Base-by-base conservation (phyloP, 1,140 invertebrate genomes). In the Zaprionus ghesquierei region DNA sequence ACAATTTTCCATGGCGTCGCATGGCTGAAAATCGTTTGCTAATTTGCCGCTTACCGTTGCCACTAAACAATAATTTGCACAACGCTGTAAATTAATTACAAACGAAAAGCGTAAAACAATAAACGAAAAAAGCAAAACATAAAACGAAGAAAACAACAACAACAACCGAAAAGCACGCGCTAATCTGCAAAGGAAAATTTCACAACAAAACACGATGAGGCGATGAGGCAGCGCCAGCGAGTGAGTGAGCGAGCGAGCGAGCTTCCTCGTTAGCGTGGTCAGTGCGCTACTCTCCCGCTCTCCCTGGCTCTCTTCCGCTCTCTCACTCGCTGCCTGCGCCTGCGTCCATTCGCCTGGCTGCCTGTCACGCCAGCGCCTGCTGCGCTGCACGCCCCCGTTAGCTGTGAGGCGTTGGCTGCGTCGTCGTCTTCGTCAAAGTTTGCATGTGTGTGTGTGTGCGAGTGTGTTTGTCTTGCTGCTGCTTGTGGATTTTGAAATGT, bases 401-500 rank as follows among this genome's bases (percentile, higher is more conserved):
- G 41, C 41, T 46, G 41, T 10, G 8, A 46, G 15, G 41, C 41
- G 15, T 22, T 46, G 20, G 15, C 41, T 44, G 41, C 15, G 15
- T 44, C 15, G 15, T 15, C 12, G 9, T 20, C 41, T 46, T 3
- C 18, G 18, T 41, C n/a, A 33, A 33, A 12, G 31, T 44, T 22
- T 23, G 49, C 5, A 3, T 13, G 23, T 29, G n/a, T 53, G 50
- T 53, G 13, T 55, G 27, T 33, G 8, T 25, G 18, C 18, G 20
- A 31, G 49, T 54, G 49, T 13, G 46, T 51, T 31, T 60, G 29
- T 38, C 10, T 23, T 27, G 29, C 55, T 41, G 60, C 35, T 63
- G 35, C 63, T 60, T 41, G 35, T 41, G 41, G 22, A 68, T 82
- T 82, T 78, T 75, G 74, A 77, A 85, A 80, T 80, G 75, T 85